Evolutionary conservation across 1,140 invertebrate genomes (phyloP).

Genomic region (Zaprionus kolodkinae): DNA sequence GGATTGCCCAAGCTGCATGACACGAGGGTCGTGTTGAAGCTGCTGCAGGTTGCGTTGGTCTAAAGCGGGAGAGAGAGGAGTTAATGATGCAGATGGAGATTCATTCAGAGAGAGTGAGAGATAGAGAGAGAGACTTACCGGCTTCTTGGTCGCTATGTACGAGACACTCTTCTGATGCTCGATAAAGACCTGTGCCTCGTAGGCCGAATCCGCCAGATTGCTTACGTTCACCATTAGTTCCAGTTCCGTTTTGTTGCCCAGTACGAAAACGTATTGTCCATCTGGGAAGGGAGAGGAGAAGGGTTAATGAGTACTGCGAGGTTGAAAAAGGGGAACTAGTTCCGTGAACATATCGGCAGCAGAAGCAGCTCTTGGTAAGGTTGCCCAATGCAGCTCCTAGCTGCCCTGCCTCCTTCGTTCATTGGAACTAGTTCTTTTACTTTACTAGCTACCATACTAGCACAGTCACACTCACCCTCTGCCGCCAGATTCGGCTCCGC

Average conservation of each 20-base stretch:
- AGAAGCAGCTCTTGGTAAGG: too few relatives aligned
- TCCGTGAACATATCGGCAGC: neutral
- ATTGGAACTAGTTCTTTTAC: neutral
- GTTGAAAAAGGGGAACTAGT: neutral
- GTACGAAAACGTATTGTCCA: slow-evolving; percentile 86
- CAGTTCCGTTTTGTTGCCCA: slow-evolving; percentile 92
- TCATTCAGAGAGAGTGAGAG: neutral
- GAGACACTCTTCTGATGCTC: slow-evolving; percentile 90
- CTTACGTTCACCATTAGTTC: slow-evolving; percentile 90
- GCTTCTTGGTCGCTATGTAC: slow-evolving; percentile 89
- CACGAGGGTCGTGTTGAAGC: slow-evolving; percentile 90
- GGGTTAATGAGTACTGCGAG: neutral
- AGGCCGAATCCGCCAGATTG: slow-evolving; percentile 95
- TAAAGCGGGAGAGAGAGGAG: slow-evolving; percentile 3
- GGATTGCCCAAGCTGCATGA: slow-evolving; percentile 95
- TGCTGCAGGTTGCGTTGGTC: slow-evolving; percentile 88
- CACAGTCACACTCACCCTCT: slow-evolving; percentile 61
- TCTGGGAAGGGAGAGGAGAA: slow-evolving; percentile 67
- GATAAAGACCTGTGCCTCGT: slow-evolving; percentile 94
- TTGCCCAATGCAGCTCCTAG: too few relatives aligned
- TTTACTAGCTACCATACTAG: neutral
- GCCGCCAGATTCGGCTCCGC: slow-evolving; percentile 87
- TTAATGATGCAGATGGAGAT: neutral
- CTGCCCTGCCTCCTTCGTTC: too few relatives aligned
- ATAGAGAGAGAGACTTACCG: slow-evolving; percentile 49